Percentiles rank a stretch among this genome's conserved stretches.
These are phyloP conservation scores for Dryocosmus kuriphilus DNA, from an alignment of 2,888 invertebrate species.

Conservation along the genomic window DNA sequence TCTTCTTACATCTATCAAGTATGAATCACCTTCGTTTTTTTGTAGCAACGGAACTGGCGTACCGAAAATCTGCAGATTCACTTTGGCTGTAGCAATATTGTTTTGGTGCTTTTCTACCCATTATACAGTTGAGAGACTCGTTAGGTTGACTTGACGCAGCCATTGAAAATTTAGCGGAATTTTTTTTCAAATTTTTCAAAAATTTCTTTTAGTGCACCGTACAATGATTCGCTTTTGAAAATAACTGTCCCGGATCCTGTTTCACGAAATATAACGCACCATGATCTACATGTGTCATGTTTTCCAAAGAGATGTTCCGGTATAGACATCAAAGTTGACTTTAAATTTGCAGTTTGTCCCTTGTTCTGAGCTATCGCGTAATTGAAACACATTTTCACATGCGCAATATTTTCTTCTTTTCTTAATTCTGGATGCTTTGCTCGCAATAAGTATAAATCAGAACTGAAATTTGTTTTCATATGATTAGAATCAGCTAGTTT, in stretches of 20 bases:
- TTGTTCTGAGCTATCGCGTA: constrained; percentile 55
- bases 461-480: too few species aligned
- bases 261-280: too few species aligned
- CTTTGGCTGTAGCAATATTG: constrained; percentile 13
- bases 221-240: constrained; percentile 2
- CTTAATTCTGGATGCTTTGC: constrained; percentile 42
- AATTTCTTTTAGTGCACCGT: neutral
- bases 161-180: constrained; percentile 8
- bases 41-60: neutral
- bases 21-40: too few species aligned
- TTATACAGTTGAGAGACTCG: neutral
- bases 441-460: constrained; percentile 50
- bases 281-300: constrained; percentile 6
- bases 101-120: constrained; percentile 12
- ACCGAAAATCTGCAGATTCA: constrained; percentile 12
- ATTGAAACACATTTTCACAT: constrained; percentile 24
- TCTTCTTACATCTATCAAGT: too few species aligned
- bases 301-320: too few species aligned
- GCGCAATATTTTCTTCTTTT: constrained; percentile 46
- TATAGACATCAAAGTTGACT: too few species aligned
- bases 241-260: too few species aligned
- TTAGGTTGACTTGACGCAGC: constrained; percentile 8
- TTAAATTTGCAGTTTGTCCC: too few species aligned
- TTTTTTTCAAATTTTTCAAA: too few species aligned
- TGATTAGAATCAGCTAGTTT: too few species aligned